Base-by-base conservation (phyloP, 1,140 invertebrate genomes). In the Oreohelix idahoensis region DNA sequence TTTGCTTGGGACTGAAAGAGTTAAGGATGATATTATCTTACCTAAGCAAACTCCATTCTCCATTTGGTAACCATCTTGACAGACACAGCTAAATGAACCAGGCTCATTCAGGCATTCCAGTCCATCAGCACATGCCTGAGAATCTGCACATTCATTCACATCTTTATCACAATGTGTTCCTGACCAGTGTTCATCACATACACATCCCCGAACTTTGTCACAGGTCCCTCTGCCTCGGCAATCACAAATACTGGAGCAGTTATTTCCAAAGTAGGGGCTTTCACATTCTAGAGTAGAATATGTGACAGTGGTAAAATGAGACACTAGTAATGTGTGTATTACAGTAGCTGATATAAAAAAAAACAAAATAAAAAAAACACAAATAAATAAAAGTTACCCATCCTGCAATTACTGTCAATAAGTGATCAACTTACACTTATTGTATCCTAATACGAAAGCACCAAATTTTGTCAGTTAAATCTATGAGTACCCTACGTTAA, bases 171-270 rank as follows among this genome's bases (percentile, higher is more conserved):
- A 86, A 29, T 69, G 74, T n/a, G 35, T 20, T 4, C 82, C 85
- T 23, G 73, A 76, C 85, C 85, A 86, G 15, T 75, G 76, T 0
- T 23, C 32, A 11, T 79, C 35, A 66, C 85, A 86, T 17, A 81
- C 32, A 71, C 85, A 86, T 20, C 85, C 85, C 32, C 63, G 29
- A n/a, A 81, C 85, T 26, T 42, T 45, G 74, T 84, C 70, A 71
- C 85, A 86, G 2, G 45, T 63, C 13, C 71, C 82, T 0, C 74
- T 77, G 29, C 69, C 75, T 29, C 58, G 39, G 63, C 85, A 86
- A 2, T 81, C 53, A 51, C 85, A 86, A 32, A 66, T 81, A 20
- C 26, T 17, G 26, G 32, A 23, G 38, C 85, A 86, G 66, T 79
- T 80, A 0, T 49, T 32, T 23, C 85, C 85, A 53, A 49, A 86